Evolutionary conservation across 2,113 vertebrate genomes (phyloP), one percentile per base, ranked within the genome.

Genomic region (Amphiprion ocellaris): DNA sequence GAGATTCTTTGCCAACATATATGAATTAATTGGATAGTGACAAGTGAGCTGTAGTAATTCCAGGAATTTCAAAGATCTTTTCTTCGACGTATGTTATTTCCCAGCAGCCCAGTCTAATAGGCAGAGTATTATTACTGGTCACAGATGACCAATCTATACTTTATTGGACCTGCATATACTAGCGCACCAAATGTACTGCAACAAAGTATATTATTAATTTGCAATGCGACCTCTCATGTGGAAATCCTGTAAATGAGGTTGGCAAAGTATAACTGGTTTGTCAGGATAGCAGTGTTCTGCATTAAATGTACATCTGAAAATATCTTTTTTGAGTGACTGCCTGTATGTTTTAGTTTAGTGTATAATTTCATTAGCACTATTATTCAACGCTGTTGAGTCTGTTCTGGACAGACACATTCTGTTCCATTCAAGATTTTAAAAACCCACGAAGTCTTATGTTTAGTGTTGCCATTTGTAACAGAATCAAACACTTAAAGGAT

Each of bases 21-120:
- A 79, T 75, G 81, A 81, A 88, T 82, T 92, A 94, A 94, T 92
- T 94, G 91, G 90, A 90, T 86, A 89, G 84, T 82, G 84, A 92
- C 87, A 90, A 87, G 90, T 84, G 75, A 81, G 76, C 69, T 70
- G 60, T 63, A 56, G 74, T 90, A 74, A 92, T 91, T 85, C 85
- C 26, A 65, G 67, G 71, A 86, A 89, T 87, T 88, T 78, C 71
- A 83, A 67, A 69, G 82, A 71, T 92, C 49, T 52, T 67, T 80
- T 74, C 59, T 56, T 66, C 90, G 90, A 80, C 53, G 65, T 30
- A 0, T 86, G 79, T 86, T 92, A 92, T 89, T 92, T 91, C 86
- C 74, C 81, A 77, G 72, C 63, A 69, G 73, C 23, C 55, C 65
- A 44, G 69, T 84, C 65, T 79, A 86, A 87, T 81, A 70, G 69